These are phyloP conservation scores for Oryzias woworae DNA, from an alignment of 2,113 vertebrate species.

Conservation along the genomic window DNA sequence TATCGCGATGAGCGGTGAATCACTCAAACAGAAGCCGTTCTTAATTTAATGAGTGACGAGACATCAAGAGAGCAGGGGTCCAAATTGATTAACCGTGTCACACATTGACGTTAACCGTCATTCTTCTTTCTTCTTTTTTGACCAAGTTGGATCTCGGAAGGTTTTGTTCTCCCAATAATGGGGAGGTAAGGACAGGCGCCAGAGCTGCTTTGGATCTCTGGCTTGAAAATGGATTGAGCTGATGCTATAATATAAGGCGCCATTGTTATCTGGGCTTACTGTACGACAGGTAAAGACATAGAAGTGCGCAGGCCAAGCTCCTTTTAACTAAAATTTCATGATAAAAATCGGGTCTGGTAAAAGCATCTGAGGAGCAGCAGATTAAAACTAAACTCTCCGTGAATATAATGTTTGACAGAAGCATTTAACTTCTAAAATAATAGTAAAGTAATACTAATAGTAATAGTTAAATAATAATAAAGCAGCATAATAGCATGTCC, in stretches of 20 bases:
- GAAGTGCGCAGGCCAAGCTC: slow-evolving; percentile 39
- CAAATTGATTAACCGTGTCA: slow-evolving; percentile 77
- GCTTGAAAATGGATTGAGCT: slow-evolving; percentile 43
- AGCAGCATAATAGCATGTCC: too few relatives aligned
- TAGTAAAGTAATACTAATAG: too few relatives aligned
- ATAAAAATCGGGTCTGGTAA: slow-evolving; percentile 26
- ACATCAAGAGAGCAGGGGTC: slow-evolving; percentile 14
- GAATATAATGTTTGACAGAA: too few relatives aligned
- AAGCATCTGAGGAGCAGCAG: too few relatives aligned
- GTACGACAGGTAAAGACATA: slow-evolving; percentile 66
- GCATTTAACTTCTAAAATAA: too few relatives aligned
- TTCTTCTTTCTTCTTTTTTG: slow-evolving; percentile 29
- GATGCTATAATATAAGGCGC: slow-evolving; percentile 63
- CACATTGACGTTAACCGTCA: slow-evolving; percentile 75
- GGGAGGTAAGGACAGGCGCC: slow-evolving; percentile 33
- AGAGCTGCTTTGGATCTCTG: slow-evolving; percentile 55
- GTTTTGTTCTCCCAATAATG: slow-evolving; percentile 73
- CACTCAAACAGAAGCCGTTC: slow-evolving; percentile 54
- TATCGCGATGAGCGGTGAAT: slow-evolving; percentile 72
- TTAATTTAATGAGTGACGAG: slow-evolving; percentile 52
- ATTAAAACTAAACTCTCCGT: too few relatives aligned
- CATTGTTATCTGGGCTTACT: slow-evolving; percentile 68
- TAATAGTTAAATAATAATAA: too few relatives aligned
- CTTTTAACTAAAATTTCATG: slow-evolving; percentile 34
- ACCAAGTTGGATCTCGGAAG: slow-evolving; percentile 57